phyloP scores from a whole-genome alignment of 2,797 vertebrate genomes.

The Notoglanidium macrostoma region DNA sequence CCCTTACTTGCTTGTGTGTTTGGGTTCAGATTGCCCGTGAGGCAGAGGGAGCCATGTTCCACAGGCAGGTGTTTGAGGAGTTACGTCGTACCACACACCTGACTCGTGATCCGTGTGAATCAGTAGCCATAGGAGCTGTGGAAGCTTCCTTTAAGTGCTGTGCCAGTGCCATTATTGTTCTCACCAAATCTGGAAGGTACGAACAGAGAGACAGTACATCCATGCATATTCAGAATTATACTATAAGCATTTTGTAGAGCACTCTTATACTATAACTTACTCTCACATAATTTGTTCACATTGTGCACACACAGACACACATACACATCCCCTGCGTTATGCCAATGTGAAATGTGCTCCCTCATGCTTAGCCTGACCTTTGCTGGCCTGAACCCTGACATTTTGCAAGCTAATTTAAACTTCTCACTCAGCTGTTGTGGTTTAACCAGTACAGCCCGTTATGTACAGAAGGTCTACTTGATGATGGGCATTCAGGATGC shows the following conservation, averaged over 20 bases:
- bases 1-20: neutral
- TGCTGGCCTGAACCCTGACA: conserved; percentile 76
- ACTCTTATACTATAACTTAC: neutral
- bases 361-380: conserved; percentile 64
- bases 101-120: conserved; percentile 96
- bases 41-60: conserved; percentile 97
- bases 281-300: neutral
- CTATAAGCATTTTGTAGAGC: neutral
- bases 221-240: conserved; percentile 31
- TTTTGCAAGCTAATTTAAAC: conserved; percentile 81
- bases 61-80: conserved; percentile 97
- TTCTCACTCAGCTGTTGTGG: conserved; percentile 61
- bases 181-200: conserved; percentile 97
- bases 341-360: conserved; percentile 51
- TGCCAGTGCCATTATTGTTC: conserved; percentile 94
- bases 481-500: neutral
- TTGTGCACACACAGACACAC: neutral
- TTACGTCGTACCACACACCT: conserved; percentile 88
- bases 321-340: conserved; percentile 20
- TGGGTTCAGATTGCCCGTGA: conserved; percentile 90
- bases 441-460: conserved; percentile 26
- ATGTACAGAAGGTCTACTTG: conserved; percentile 19
- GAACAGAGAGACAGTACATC: neutral
- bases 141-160: conserved; percentile 98
- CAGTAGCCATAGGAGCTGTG: conserved; percentile 90